Base-by-base conservation (phyloP, 2,888 invertebrate genomes). In the Meandrusa payeni region DNA sequence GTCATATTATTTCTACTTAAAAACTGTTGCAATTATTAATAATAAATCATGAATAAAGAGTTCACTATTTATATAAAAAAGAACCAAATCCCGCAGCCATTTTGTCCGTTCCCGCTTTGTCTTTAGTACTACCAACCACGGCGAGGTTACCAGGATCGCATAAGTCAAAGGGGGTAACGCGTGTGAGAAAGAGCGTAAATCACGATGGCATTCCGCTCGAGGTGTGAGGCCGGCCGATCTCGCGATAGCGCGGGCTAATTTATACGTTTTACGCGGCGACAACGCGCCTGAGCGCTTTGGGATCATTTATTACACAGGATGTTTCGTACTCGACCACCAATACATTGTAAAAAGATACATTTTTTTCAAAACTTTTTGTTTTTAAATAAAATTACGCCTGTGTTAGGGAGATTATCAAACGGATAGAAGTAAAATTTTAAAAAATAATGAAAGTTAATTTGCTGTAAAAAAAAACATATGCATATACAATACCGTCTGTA, bases 231-330 rank as follows among this genome's bases (percentile, higher is more conserved):
- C 79, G 73, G 57, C 64, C 79, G 85, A 86, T 87, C 75, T 62
- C 57, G 70, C 70, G 87, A 87, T 87, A 87, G 74, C 69, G 65
- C 63, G 59, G 56, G 69, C 72, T 86, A 87, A 86, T 86, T 87
- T 87, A 87, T 87, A 74, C 76, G 81, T 81, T 83, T 83, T 83
- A 85, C 80, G 74, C 80, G 82, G 76, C 76, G 82, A 85, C 86
- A 85, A 79, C 81, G 76, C 73, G 71, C 75, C 70, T 68, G 64
- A 62, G 61, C 63, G 60, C 64, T 62, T 63, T 59, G 56, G 59
- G 55, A 57, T 61, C 61, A 61, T 59, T 67, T 55, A 60, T 61
- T 64, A 66, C 59, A 70, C 60, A 63, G 69, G 60, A 48, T 70
- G 71, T 53, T 64, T 52, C 42, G 50, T 55, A 50, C 48, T 46